phyloP scores from a whole-genome alignment of 2,797 vertebrate genomes.

The Pangasius mekongensis region DNA sequence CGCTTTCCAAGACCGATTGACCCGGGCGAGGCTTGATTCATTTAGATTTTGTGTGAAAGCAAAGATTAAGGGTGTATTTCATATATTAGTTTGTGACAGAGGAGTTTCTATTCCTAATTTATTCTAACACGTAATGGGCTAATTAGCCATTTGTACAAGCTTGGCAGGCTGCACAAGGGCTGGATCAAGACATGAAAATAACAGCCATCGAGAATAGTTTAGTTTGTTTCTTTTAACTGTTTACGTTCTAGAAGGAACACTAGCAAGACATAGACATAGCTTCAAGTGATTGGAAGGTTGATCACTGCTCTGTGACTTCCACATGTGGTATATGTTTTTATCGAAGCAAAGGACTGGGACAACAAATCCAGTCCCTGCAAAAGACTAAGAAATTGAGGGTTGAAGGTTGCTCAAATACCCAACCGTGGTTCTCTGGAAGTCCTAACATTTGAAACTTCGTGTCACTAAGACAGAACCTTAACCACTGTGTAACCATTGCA shows the following conservation, averaged over 20 bases:
- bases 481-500: background rate
- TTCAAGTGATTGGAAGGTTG: background rate
- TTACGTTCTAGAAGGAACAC: background rate
- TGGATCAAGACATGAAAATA: background rate
- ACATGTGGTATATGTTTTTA: background rate
- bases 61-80: background rate
- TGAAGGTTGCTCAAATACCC: background rate
- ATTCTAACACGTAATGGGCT: background rate
- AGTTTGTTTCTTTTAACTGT: background rate
- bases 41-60: constrained; percentile 21
- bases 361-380: background rate
- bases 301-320: background rate
- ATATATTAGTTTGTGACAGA: background rate
- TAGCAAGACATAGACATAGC: background rate
- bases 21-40: constrained; percentile 1
- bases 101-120: too few species aligned
- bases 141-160: background rate
- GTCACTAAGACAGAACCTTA: background rate
- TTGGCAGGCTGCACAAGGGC: background rate
- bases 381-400: background rate
- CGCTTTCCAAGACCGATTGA: background rate
- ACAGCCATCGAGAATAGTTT: background rate
- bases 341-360: background rate
- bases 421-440: background rate
- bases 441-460: background rate